phyloP scores from a whole-genome alignment of 2,888 invertebrate species.

The Hirtodrosophila alboralis region DNA sequence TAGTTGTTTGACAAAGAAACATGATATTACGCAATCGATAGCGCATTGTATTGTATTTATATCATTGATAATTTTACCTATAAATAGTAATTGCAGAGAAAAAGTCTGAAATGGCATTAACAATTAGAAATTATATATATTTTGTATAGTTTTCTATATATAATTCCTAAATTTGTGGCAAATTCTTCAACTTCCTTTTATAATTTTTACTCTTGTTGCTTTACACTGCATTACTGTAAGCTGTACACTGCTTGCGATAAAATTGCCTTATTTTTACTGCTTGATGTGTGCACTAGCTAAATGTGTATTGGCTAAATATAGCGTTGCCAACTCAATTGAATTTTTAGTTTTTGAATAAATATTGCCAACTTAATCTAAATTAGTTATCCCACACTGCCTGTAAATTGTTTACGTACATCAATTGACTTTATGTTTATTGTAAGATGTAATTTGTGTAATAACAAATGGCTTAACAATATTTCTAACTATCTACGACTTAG shows the following conservation, averaged over 20 bases:
- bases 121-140: too few species aligned
- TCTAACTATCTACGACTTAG: conserved; percentile 12
- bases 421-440: too few species aligned
- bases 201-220: too few species aligned
- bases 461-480: neutral
- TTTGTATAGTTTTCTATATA: too few species aligned
- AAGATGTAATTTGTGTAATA: too few species aligned
- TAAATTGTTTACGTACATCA: conserved; percentile 1
- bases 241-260: conserved; percentile 14
- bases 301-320: neutral
- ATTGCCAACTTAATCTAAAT: conserved; percentile 4
- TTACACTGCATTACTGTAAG: too few species aligned
- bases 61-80: neutral
- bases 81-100: too few species aligned
- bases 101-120: too few species aligned
- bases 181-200: too few species aligned
- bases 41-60: neutral
- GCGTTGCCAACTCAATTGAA: conserved; percentile 22
- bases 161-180: too few species aligned
- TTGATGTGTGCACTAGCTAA: conserved; percentile 21
- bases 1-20: neutral
- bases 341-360: too few species aligned
- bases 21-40: neutral
- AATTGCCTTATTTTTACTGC: conserved; percentile 2
- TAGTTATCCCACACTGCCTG: conserved; percentile 9